Evolutionary conservation across 2,113 vertebrate species (phyloP).

Genomic region (Ctenomys sociabilis): DNA sequence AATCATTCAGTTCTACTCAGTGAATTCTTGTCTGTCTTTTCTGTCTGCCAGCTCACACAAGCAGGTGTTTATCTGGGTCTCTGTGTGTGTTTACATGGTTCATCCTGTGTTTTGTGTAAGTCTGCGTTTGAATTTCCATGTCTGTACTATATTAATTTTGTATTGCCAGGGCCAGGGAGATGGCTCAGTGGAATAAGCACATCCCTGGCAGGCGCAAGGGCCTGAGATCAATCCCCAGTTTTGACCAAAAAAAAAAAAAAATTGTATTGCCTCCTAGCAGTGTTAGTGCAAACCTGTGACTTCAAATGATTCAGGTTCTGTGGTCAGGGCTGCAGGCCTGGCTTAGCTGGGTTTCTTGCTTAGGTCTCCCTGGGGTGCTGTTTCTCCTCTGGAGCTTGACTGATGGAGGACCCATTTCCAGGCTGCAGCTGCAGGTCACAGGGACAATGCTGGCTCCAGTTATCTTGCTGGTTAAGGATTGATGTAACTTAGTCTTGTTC

Average conservation of each 20-base stretch:
- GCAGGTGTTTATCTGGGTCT: neutral
- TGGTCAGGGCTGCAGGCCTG: neutral
- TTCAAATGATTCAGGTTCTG: conserved; percentile 36
- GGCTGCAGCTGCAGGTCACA: neutral
- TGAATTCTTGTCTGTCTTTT: neutral
- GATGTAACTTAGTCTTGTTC: conserved; percentile 10
- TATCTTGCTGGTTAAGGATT: neutral
- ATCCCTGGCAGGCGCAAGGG: too few relatives aligned
- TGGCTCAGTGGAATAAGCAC: too few relatives aligned
- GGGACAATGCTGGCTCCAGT: neutral
- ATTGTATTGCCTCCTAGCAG: neutral
- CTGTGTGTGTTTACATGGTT: neutral
- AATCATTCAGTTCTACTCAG: conserved; percentile 1
- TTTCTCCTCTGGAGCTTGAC: conserved; percentile 4
- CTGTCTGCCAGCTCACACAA: neutral
- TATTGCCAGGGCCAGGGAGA: too few relatives aligned
- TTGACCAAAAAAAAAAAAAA: too few relatives aligned
- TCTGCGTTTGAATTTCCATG: neutral
- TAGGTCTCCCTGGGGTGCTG: neutral
- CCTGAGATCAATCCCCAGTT: too few relatives aligned
- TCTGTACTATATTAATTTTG: conserved; percentile 14
- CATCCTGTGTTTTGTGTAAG: conserved; percentile 42
- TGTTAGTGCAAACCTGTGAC: conserved; percentile 3
- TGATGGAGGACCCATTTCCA: neutral
- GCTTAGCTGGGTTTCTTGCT: neutral